phyloP scores from a whole-genome alignment of 2,797 vertebrate genomes.

The Allochrocebus solatus region DNA sequence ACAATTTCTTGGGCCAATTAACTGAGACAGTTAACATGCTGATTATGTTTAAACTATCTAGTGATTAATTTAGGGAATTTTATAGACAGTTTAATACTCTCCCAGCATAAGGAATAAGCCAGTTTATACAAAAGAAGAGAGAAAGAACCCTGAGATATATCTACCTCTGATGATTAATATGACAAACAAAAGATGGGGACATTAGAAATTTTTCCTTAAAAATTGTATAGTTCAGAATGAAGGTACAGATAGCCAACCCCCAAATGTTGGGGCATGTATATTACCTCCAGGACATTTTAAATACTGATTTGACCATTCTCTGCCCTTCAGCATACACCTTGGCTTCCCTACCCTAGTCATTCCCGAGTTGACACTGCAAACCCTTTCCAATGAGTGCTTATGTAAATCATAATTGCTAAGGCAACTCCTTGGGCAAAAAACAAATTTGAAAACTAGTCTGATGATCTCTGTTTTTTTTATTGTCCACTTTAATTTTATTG shows the following conservation, averaged over 20 bases:
- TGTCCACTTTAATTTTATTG: constrained; percentile 6
- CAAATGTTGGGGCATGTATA: background rate
- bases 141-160: constrained; percentile 23
- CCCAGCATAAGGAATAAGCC: constrained; percentile 42
- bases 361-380: background rate
- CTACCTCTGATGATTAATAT: constrained; percentile 6
- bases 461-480: background rate
- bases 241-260: background rate
- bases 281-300: constrained; percentile 27
- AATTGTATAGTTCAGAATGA: constrained; percentile 29
- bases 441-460: background rate
- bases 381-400: background rate
- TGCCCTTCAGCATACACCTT: background rate
- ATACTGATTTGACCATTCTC: background rate
- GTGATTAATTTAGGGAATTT: constrained; percentile 75
- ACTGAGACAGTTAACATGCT: constrained; percentile 64
- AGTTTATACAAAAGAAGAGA: constrained; percentile 59
- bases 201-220: constrained; percentile 24
- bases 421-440: background rate
- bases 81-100: constrained; percentile 69
- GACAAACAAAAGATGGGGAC: constrained; percentile 35
- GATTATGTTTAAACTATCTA: constrained; percentile 66
- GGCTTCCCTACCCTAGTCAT: background rate
- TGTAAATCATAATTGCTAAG: constrained; percentile 18
- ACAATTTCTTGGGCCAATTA: constrained; percentile 64